These are phyloP conservation scores for Tribolium castaneum DNA, from an alignment of 1,140 invertebrate genomes.

Conservation along the genomic window DNA sequence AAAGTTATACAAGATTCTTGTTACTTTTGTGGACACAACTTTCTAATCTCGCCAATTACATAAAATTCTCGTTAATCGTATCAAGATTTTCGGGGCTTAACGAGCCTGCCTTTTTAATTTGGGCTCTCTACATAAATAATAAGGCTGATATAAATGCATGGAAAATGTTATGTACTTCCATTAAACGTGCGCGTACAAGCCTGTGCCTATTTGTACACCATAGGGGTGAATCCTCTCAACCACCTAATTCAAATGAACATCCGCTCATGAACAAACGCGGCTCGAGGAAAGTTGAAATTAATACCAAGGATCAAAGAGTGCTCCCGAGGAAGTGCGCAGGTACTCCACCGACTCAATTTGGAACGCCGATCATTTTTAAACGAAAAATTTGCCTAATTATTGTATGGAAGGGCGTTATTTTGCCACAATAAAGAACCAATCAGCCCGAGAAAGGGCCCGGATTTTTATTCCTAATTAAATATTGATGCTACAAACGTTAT, in stretches of 20 bases:
- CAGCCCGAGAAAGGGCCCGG: not conserved
- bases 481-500: not conserved
- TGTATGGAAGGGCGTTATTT: not conserved
- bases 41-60: not conserved
- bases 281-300: constrained; percentile 23
- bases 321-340: too few relatives aligned
- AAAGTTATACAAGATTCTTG: not conserved
- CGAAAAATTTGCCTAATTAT: not conserved
- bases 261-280: constrained; percentile 20
- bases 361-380: not conserved
- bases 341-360: too few relatives aligned
- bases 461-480: not conserved
- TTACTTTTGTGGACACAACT: not conserved
- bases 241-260: constrained; percentile 40
- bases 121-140: constrained; percentile 20
- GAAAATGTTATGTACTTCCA: constrained; percentile 35
- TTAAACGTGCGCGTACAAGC: constrained; percentile 7
- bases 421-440: not conserved
- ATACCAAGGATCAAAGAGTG: constrained; percentile 31
- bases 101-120: too few relatives aligned
- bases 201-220: constrained; percentile 27
- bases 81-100: too few relatives aligned
- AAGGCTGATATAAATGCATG: constrained; percentile 39
- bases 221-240: constrained; percentile 18
- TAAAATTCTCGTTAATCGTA: not conserved